Evolutionary conservation across 1,140 invertebrate genomes (phyloP).

Genomic region (Venturia canescens): DNA sequence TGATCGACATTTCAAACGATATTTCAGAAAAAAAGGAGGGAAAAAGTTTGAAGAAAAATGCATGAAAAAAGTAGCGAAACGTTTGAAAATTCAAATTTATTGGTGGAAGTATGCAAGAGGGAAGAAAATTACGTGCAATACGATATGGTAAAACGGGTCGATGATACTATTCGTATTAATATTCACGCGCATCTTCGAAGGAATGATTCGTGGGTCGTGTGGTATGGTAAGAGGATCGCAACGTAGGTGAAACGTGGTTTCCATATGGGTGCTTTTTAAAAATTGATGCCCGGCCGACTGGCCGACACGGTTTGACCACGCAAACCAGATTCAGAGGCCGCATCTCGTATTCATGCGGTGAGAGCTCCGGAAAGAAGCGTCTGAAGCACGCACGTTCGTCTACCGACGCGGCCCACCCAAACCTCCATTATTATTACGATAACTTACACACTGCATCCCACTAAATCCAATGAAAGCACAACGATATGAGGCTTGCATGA

Average conservation of each 20-base stretch:
- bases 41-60: not conserved
- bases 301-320: constrained; percentile 59
- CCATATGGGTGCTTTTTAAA: constrained; percentile 74
- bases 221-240: constrained; percentile 42
- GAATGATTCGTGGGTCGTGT: constrained; percentile 47
- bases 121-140: constrained; percentile 17
- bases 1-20: too few relatives aligned
- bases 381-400: constrained; percentile 36
- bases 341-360: constrained; percentile 76
- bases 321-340: constrained; percentile 75
- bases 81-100: not conserved
- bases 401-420: constrained; percentile 36
- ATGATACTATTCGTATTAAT: constrained; percentile 45
- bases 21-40: too few relatives aligned
- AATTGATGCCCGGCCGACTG: constrained; percentile 74
- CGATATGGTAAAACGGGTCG: constrained; percentile 26
- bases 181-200: constrained; percentile 45
- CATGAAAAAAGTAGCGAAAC: not conserved
- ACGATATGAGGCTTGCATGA: too few relatives aligned
- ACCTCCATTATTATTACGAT: constrained; percentile 46
- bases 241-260: constrained; percentile 68
- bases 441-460: constrained; percentile 42
- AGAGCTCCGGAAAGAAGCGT: constrained; percentile 46
- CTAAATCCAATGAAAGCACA: too few relatives aligned
- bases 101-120: not conserved